Evolutionary conservation across 2,113 vertebrate species (phyloP).

Genomic region (Gallinago jamesoni): DNA sequence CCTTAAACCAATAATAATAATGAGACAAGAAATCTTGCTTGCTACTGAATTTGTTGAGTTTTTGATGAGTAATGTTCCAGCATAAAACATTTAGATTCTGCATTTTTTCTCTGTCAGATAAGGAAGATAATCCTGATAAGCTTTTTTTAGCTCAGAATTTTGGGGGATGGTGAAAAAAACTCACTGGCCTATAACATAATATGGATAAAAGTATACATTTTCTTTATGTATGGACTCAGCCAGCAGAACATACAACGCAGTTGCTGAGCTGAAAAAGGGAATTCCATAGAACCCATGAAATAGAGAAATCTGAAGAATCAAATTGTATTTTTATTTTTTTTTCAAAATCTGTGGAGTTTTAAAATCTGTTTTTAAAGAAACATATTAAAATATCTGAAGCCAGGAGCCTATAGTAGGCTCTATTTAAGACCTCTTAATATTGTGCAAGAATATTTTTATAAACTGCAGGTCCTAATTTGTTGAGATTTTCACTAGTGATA

Average conservation of each 20-base stretch:
- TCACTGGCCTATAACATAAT: neutral
- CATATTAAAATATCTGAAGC: neutral
- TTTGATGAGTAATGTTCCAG: neutral
- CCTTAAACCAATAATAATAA: neutral
- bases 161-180: fast-evolving
- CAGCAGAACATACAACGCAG: neutral
- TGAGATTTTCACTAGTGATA: neutral
- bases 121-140: neutral
- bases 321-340: neutral
- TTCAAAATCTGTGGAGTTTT: neutral
- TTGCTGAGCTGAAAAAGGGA: neutral
- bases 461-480: neutral
- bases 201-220: neutral
- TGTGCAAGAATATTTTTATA: neutral
- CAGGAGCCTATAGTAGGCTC: neutral
- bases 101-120: neutral
- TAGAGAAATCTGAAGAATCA: neutral
- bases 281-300: neutral
- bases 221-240: neutral
- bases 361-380: neutral
- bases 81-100: neutral
- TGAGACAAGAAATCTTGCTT: neutral
- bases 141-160: neutral
- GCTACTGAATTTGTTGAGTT: neutral
- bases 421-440: neutral